phyloP scores from a whole-genome alignment of 2,888 invertebrate species.

The Imbricaverruca yamaguchii region DNA sequence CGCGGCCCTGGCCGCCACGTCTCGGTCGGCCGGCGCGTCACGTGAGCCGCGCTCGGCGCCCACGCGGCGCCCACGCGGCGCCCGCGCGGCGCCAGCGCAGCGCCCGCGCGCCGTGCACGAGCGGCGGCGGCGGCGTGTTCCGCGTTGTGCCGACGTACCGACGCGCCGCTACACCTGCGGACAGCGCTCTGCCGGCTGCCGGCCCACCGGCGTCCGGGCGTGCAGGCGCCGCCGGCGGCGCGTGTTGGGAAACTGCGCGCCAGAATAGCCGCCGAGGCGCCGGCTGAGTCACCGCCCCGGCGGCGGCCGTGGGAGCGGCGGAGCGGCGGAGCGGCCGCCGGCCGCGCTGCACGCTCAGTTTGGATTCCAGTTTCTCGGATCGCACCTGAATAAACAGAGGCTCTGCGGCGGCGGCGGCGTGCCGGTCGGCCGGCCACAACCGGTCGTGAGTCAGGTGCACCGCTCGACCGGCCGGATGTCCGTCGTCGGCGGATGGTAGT shows the following conservation, averaged over 20 bases:
- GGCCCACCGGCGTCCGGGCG: not conserved
- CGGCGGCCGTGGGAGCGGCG: not conserved
- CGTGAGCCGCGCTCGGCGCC: too few relatives aligned
- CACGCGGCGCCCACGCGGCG: too few relatives aligned
- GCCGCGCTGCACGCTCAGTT: not conserved
- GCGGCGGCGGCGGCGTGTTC: too few relatives aligned
- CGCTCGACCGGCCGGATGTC: not conserved
- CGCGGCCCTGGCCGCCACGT: too few relatives aligned
- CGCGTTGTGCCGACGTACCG: too few relatives aligned
- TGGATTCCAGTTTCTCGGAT: not conserved
- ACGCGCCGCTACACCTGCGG: not conserved
- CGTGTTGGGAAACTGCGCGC: too few relatives aligned
- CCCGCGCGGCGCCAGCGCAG: too few relatives aligned
- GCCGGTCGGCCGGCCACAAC: not conserved
- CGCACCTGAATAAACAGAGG: constrained; percentile 7
- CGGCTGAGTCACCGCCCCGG: not conserved
- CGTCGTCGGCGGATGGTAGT: too few relatives aligned
- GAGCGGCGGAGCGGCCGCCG: not conserved
- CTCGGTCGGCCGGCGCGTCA: too few relatives aligned
- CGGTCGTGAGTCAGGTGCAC: not conserved
- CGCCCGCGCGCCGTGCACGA: too few relatives aligned
- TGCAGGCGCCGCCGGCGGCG: not conserved
- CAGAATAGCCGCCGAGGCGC: too few relatives aligned
- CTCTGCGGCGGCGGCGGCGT: not conserved
- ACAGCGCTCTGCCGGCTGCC: not conserved